Conservation (phyloP, 1,140 invertebrate species). For the Zaprionus capensis region DNA sequence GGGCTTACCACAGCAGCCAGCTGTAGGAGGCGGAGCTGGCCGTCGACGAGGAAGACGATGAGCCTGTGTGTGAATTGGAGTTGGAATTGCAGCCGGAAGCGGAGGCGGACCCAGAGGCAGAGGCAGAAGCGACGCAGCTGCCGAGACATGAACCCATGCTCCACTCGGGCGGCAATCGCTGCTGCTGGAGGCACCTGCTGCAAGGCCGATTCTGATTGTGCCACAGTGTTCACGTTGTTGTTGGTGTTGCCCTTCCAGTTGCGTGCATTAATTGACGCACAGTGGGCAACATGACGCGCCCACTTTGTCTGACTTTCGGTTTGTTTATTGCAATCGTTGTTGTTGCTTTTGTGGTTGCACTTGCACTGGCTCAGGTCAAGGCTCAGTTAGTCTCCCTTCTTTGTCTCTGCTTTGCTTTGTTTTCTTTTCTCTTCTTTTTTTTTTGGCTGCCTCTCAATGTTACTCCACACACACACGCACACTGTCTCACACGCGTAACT, state of each 20-base stretch:
- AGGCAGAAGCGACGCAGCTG: slow-evolving; percentile 57
- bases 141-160: slow-evolving; percentile 77
- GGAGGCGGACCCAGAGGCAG: slow-evolving; percentile 9
- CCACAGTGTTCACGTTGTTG: slow-evolving; percentile 39
- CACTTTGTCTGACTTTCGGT: slow-evolving; percentile 16
- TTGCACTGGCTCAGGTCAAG: slow-evolving; percentile 64
- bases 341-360: slow-evolving; percentile 29
- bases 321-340: slow-evolving; percentile 4
- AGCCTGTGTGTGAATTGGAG: slow-evolving; percentile 40
- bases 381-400: slow-evolving; percentile 32
- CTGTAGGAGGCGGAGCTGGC: slow-evolving; percentile 41
- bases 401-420: neutral
- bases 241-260: slow-evolving; percentile 23
- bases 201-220: slow-evolving; percentile 20
- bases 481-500: slow-evolving; percentile 41
- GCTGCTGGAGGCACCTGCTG: slow-evolving; percentile 15
- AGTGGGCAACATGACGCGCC: slow-evolving; percentile 22
- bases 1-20: slow-evolving; percentile 60
- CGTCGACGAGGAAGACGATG: slow-evolving; percentile 52
- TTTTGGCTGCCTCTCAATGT: slow-evolving; percentile 52
- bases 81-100: slow-evolving; percentile 22
- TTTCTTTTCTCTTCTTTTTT: slow-evolving; percentile 13
- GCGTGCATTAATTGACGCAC: slow-evolving; percentile 34
- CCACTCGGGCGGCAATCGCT: slow-evolving; percentile 1
- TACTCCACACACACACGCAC: slow-evolving; percentile 42